Percentiles rank a stretch among this genome's conserved stretches.
Evolutionary conservation across 92 coral and sea anemone genomes (phyloP).

Genomic region (Muricea muricata): DNA sequence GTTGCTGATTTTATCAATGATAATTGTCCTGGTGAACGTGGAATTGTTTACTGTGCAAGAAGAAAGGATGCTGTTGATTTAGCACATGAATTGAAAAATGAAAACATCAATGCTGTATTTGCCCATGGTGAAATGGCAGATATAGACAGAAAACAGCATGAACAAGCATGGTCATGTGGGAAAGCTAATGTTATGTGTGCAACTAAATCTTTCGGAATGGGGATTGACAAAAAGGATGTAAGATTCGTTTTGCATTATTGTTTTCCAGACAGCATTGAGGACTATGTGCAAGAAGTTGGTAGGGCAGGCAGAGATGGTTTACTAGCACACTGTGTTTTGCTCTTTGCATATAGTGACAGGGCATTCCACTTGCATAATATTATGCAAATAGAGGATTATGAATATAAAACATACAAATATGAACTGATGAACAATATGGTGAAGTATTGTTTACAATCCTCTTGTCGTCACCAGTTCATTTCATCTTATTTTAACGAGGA

Average conservation of each 20-base stretch:
- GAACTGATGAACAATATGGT: slow-evolving; percentile 3
- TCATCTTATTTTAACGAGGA: slow-evolving; percentile 42
- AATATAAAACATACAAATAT: slow-evolving; percentile 32
- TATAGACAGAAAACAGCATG: slow-evolving; percentile 13
- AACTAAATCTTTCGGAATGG: slow-evolving; percentile 96
- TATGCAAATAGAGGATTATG: slow-evolving; percentile 42
- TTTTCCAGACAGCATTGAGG: slow-evolving; percentile 91
- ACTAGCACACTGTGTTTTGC: slow-evolving; percentile 81
- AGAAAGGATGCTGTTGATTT: not conserved
- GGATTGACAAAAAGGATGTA: slow-evolving; percentile 87
- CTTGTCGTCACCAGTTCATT: slow-evolving; percentile 22
- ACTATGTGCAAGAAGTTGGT: slow-evolving; percentile 93
- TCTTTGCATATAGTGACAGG: slow-evolving; percentile 78
- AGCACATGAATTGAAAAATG: not conserved
- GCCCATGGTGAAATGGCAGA: not conserved
- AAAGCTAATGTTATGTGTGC: slow-evolving; percentile 88
- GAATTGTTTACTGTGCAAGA: slow-evolving; percentile 14
- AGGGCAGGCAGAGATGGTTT: slow-evolving; percentile 91
- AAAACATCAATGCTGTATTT: not conserved
- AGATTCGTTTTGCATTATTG: slow-evolving; percentile 86
- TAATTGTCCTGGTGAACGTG: not conserved
- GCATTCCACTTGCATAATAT: slow-evolving; percentile 58
- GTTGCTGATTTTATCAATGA: slow-evolving; percentile 13
- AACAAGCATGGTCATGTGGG: slow-evolving; percentile 42
- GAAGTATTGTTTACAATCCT: slow-evolving; percentile 27